Conservation (phyloP, 2,113 vertebrate species). For the Oceanites oceanicus region DNA sequence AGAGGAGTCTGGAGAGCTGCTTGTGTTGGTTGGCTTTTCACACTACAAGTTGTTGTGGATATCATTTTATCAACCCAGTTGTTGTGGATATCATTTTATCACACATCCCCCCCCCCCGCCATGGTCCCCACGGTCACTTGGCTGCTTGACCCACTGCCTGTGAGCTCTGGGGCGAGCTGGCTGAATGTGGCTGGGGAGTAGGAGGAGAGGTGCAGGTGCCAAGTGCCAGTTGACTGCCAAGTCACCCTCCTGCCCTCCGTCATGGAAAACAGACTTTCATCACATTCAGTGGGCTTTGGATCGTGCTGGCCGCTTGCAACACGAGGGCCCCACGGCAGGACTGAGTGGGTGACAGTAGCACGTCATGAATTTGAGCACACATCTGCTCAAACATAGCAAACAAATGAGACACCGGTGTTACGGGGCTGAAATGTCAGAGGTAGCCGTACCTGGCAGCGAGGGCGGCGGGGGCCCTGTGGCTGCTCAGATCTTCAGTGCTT, state of each 20-base stretch:
- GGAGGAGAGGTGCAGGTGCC: neutral
- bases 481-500: neutral
- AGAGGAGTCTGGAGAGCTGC: neutral
- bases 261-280: neutral
- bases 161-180: neutral
- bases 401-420: neutral
- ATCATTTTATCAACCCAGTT: neutral
- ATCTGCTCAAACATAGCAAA: neutral
- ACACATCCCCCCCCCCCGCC: neutral
- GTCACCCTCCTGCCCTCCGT: neutral
- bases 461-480: neutral
- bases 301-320: neutral
- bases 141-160: neutral
- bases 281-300: neutral
- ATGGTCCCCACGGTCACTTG: neutral
- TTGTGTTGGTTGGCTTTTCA: neutral
- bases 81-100: neutral
- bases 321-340: neutral
- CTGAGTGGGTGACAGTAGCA: neutral
- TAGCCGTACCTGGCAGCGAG: neutral
- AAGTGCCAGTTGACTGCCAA: neutral
- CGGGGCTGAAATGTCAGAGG: neutral
- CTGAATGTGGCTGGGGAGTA: neutral
- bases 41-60: neutral
- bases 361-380: neutral